Base-by-base conservation (phyloP, 2,113 vertebrate species). In the Scortum barcoo region DNA sequence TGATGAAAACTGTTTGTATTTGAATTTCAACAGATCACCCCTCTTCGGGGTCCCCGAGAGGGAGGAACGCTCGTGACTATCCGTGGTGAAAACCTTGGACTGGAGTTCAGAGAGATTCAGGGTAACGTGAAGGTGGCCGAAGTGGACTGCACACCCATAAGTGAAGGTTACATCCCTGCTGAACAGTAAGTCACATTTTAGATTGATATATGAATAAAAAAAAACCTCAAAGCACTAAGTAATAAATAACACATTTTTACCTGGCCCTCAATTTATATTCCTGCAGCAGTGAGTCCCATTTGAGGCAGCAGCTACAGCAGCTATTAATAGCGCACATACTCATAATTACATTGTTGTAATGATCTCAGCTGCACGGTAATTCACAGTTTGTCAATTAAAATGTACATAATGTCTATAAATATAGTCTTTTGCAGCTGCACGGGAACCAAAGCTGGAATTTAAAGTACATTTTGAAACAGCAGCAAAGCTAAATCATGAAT, bases 41-140 rank as follows among this genome's bases (percentile, higher is more conserved):
- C 98, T 0, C 93, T 97, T 51, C 96, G 97, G 0, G 98, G 98
- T 2, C 98, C 98, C 30, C 95, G 98, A 0, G 98, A 99, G 91
- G 98, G 98, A 1, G 98, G 98, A 5, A 99, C 98, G 1, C 96
- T 95, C 30, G 98, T 99, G 86, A 99, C 98, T 16, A 99, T 99
- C 88, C 96, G 96, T 2, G 98, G 98, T 6, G 98, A 99, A 91
- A 99, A 99, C 88, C 93, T 99, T 86, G 98, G 98, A 1, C 93
- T 99, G 93, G 97, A 98, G 40, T 99, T 99, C 92, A 90, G 92
- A 44, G 98, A 99, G 85, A 99, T 99, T 5, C 95, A 97, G 0
- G 96, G 92, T 17, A 94, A 97, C 0, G 98, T 99, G 86, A 98
- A 97, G 82, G 98, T 99, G 88, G 98, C 98, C 0, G 97, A 97